A percentile compares a stretch with the other conserved stretches of the same genome.
Conservation (phyloP, 23 tunicate genomes). For the Diplosoma virens region DNA sequence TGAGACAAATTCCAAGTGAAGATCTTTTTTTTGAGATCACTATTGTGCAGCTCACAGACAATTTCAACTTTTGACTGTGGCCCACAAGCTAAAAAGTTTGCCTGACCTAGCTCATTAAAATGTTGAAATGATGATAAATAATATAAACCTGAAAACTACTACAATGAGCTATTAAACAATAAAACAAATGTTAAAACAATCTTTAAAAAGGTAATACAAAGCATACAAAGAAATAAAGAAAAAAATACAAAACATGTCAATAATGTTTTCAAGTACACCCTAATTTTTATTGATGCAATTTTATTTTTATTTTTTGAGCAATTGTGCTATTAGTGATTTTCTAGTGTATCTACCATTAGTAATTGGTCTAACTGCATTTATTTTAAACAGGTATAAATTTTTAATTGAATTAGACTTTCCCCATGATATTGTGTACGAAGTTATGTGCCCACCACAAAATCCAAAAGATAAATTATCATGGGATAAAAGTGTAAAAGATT, state of each 20-base stretch:
- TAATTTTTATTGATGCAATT: neutral
- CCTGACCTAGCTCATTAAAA: no score
- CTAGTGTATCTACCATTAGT: neutral
- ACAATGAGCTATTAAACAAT: no score
- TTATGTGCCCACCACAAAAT: constrained; percentile 34
- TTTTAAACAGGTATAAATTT: constrained; percentile 35
- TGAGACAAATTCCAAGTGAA: no score
- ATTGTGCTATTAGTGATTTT: neutral
- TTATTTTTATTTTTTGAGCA: neutral
- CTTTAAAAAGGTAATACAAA: no score
- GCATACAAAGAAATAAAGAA: neutral
- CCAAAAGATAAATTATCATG: constrained; percentile 17
- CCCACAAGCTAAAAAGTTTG: no score
- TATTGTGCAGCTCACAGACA: no score
- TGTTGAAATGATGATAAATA: no score
- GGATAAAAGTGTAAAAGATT: constrained; percentile 48
- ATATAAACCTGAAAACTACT: no score
- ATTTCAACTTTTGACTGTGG: no score
- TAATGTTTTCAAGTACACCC: neutral
- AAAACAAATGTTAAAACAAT: no score
- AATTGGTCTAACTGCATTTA: neutral
- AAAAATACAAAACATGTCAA: neutral
- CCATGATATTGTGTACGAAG: constrained; percentile 21
- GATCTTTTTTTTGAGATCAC: no score
- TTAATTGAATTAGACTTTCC: constrained; percentile 22